Evolutionary conservation across 2,113 vertebrate species (phyloP).

Genomic region (Tetrax tetrax): DNA sequence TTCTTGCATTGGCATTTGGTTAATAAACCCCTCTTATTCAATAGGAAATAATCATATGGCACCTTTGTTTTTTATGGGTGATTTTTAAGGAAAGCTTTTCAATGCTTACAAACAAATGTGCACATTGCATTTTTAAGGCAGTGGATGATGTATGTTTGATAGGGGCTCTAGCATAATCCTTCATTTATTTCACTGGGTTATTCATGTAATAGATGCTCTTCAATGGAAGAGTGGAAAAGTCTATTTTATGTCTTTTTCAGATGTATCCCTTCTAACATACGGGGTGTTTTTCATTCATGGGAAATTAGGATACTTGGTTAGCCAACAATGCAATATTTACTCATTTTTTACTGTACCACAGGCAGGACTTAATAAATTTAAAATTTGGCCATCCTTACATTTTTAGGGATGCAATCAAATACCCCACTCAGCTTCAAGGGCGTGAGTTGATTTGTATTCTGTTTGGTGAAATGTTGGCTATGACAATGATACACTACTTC

Average conservation of each 20-base stretch:
- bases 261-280: background rate
- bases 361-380: background rate
- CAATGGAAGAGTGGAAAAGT: background rate
- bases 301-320: background rate
- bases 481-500: background rate
- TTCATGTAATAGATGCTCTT: background rate
- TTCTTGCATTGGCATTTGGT: background rate
- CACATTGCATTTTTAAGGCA: background rate
- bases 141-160: background rate
- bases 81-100: background rate
- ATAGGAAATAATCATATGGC: background rate
- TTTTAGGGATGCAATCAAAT: background rate
- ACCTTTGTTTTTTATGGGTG: background rate
- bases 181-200: background rate
- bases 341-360: background rate
- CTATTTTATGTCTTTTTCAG: background rate
- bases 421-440: background rate
- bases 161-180: background rate
- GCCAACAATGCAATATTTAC: background rate
- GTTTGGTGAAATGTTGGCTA: background rate
- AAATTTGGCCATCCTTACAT: background rate
- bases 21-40: background rate
- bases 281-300: background rate
- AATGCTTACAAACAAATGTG: background rate
- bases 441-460: background rate